Evolutionary conservation across 2,797 vertebrate genomes (phyloP), one percentile per base, ranked within the genome.

Genomic region (Amblyraja radiata): DNA sequence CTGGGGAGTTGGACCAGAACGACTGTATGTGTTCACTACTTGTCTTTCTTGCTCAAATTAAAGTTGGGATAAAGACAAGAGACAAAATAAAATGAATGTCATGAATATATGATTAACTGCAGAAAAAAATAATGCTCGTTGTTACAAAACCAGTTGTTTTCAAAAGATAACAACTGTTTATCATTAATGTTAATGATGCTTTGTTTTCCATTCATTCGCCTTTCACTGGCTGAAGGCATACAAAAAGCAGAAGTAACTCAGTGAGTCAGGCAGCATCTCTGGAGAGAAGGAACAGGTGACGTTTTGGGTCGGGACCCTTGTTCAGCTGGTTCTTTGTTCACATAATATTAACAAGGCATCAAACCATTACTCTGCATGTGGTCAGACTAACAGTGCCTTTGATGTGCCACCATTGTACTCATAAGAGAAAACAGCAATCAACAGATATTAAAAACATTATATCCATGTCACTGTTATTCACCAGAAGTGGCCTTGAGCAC

Each of bases 301-400:
- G 4, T 46, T 46, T 46, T 46, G 46, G 46, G 46, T 46, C 46
- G 46, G 4, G 46, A 46, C 46, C 46, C 46, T 46, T 46, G 46
- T 46, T 46, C 71, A 73, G 90, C 68, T 73, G 68, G 32, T 36
- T 10, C 68, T 73, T 68, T 90, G 28, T 74, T 92, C 90, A 92
- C 23, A 92, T 92, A 46, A 76, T n/a, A 92, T 92, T 76, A 76
- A 73, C 76, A 92, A 92, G 54, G 36, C 71, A 76, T 76, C 90
- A 92, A 71, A 92, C 13, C 39, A 73, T 92, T 92, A 76, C 11
- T 13, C 46, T 14, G 54, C 71, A 32, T 65, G 84, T 88, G n/a
- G 61, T 68, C 84, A n/a, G 63, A 58, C 36, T 76, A 76, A 74
- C 39, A 54, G 39, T 25, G 90, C 36, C 54, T 46, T 54, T 74